phyloP scores from a whole-genome alignment of 2,888 invertebrate genomes.

The Dryadula phaetusa region DNA sequence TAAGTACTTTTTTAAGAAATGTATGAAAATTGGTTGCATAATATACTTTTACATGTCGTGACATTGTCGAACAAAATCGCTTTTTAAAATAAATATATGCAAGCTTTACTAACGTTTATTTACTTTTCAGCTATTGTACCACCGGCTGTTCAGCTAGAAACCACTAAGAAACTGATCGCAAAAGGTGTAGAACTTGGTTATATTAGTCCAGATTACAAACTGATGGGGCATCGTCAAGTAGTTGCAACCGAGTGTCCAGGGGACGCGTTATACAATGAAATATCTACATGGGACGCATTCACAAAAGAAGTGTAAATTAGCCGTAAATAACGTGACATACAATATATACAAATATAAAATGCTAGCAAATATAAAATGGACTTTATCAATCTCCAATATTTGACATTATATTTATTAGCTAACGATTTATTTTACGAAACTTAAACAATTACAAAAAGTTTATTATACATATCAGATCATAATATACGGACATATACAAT shows the following conservation, averaged over 20 bases:
- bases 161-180: slow-evolving; percentile 82
- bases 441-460: not conserved
- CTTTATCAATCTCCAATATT: not conserved
- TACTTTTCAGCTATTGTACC: slow-evolving; percentile 81
- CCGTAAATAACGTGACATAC: too few relatives aligned
- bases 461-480: too few relatives aligned
- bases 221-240: slow-evolving; percentile 85
- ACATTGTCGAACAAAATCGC: too few relatives aligned
- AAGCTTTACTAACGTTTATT: not conserved
- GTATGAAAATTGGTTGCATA: too few relatives aligned
- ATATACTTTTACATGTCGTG: too few relatives aligned
- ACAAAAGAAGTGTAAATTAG: slow-evolving; percentile 23
- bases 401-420: not conserved
- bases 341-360: not conserved
- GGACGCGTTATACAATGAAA: slow-evolving; percentile 84
- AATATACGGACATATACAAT: too few relatives aligned
- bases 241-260: slow-evolving; percentile 88
- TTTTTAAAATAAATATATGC: not conserved
- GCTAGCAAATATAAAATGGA: not conserved
- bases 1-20: too few relatives aligned
- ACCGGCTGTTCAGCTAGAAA: slow-evolving; percentile 79
- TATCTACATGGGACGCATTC: slow-evolving; percentile 84
- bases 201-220: slow-evolving; percentile 82
- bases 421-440: not conserved
- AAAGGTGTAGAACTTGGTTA: slow-evolving; percentile 84